Evolutionary conservation across 2,888 invertebrate genomes (phyloP).

Genomic region (Myathropa florea): DNA sequence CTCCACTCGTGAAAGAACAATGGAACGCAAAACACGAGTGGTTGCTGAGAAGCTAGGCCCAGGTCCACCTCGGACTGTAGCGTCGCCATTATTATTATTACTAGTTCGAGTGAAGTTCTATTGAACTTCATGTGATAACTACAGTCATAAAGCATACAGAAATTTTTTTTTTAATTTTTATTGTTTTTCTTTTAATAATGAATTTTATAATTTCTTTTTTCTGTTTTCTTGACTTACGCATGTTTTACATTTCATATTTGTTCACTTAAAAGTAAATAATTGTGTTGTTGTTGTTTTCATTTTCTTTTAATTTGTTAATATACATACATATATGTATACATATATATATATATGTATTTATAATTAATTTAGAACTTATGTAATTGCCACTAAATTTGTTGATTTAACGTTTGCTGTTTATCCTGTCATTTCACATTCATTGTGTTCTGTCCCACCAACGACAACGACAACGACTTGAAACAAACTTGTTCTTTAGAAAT

Average conservation of each 20-base stretch:
- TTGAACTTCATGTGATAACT: too few relatives aligned
- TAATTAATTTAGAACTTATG: conserved; percentile 68
- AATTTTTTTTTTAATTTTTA: conserved; percentile 41
- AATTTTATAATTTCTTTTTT: conserved; percentile 50
- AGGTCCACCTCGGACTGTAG: too few relatives aligned
- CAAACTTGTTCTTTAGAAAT: conserved; percentile 25
- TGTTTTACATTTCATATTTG: conserved; percentile 64
- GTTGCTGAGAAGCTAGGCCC: too few relatives aligned
- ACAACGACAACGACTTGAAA: conserved; percentile 57
- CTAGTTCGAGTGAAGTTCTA: too few relatives aligned
- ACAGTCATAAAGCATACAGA: too few relatives aligned
- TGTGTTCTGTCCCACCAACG: conserved; percentile 46
- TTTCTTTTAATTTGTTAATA: conserved; percentile 50
- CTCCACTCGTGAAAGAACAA: too few relatives aligned
- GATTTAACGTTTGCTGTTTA: conserved; percentile 42
- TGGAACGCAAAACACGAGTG: too few relatives aligned
- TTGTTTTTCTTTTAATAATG: conserved; percentile 49
- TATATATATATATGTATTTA: conserved; percentile 31
- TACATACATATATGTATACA: neutral
- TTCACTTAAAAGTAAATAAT: conserved; percentile 47
- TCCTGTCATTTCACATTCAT: conserved; percentile 18
- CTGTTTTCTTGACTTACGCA: conserved; percentile 63
- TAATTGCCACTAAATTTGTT: conserved; percentile 66
- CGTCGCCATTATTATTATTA: too few relatives aligned
- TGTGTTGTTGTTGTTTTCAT: conserved; percentile 22